phyloP scores from a whole-genome alignment of 2,113 vertebrate species.

The Sylvietta virens region DNA sequence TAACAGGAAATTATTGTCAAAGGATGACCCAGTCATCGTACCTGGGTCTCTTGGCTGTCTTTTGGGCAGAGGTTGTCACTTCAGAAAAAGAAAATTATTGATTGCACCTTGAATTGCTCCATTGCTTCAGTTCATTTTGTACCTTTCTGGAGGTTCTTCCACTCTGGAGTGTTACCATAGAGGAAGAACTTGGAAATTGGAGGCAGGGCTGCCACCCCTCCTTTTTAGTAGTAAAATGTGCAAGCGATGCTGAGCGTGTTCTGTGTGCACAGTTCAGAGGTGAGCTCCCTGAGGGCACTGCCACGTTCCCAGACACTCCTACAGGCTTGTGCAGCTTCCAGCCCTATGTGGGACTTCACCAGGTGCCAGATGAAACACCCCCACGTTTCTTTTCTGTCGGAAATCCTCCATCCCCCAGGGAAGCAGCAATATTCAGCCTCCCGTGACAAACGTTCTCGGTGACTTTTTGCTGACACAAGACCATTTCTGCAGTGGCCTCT shows the following conservation, averaged over 20 bases:
- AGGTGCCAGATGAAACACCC: not conserved
- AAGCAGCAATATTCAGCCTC: not conserved
- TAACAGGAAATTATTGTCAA: not conserved
- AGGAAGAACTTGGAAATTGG: not conserved
- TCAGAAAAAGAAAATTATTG: not conserved
- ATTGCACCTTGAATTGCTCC: not conserved
- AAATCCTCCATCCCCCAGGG: not conserved
- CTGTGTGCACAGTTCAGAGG: no score
- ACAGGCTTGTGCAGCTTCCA: not conserved
- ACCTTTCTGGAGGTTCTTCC: not conserved
- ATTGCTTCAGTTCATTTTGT: not conserved
- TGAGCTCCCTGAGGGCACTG: not conserved
- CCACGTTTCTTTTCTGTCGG: not conserved
- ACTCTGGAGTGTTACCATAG: not conserved
- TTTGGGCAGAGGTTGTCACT: not conserved
- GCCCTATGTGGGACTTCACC: not conserved
- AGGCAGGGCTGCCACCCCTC: not conserved
- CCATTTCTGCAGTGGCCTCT: not conserved
- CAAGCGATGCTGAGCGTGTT: not conserved
- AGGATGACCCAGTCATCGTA: not conserved
- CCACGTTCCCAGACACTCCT: not conserved
- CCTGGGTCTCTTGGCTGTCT: not conserved
- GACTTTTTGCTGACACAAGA: not conserved
- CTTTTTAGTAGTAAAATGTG: not conserved
- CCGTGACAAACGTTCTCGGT: rapidly evolving